Evolutionary conservation across 2,113 vertebrate genomes (phyloP).

Genomic region (Dendrocopos noguchii): DNA sequence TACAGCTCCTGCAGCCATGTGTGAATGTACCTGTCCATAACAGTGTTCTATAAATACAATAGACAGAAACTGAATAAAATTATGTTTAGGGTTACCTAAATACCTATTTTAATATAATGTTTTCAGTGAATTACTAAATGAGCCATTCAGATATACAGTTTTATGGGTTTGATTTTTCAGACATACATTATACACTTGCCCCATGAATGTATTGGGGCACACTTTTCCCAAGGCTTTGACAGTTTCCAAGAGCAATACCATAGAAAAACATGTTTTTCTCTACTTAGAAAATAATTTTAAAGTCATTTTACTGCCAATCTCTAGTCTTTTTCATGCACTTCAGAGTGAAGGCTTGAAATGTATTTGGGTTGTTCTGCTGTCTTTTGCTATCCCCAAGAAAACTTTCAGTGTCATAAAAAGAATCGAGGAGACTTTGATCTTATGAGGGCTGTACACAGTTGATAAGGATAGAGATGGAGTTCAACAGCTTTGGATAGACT

Average conservation of each 20-base stretch:
- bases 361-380: neutral
- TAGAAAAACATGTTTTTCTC: neutral
- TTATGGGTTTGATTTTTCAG: neutral
- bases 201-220: neutral
- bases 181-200: neutral
- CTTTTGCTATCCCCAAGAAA: neutral
- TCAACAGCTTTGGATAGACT: neutral
- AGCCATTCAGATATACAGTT: neutral
- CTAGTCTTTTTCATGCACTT: neutral
- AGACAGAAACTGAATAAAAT: neutral
- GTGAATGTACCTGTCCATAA: neutral
- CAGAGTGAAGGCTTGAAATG: neutral
- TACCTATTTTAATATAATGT: neutral
- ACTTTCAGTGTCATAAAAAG: neutral
- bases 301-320: conserved; percentile 31
- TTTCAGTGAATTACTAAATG: neutral
- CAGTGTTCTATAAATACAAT: neutral
- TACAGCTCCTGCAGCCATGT: neutral
- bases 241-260: neutral
- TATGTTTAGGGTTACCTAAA: neutral
- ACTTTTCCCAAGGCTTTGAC: neutral
- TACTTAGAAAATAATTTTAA: conserved; percentile 19
- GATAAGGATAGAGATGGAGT: neutral
- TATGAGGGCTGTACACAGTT: neutral
- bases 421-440: neutral